Percentiles rank a stretch among this genome's conserved stretches.
phyloP scores from a whole-genome alignment of 2,797 vertebrate genomes.

The Crocodylus rhombifer region DNA sequence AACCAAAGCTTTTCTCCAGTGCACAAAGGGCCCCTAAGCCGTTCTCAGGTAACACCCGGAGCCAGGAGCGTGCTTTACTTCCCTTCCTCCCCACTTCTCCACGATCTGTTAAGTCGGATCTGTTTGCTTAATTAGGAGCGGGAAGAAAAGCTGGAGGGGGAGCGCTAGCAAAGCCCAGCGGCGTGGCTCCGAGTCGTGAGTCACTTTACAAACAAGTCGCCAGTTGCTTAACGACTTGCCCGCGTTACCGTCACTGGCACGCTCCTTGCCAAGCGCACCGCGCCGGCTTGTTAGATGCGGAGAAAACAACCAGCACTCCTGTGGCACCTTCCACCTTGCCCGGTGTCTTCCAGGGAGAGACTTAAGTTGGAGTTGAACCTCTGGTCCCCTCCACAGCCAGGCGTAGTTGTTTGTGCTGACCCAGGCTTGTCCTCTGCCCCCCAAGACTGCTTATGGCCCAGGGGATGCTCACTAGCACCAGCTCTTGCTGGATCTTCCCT shows the following conservation, averaged over 20 bases:
- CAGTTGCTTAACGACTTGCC: background rate
- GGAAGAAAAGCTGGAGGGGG: background rate
- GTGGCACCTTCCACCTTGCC: constrained; percentile 1
- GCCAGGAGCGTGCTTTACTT: background rate
- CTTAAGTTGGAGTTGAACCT: constrained; percentile 29
- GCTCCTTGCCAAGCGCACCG: background rate
- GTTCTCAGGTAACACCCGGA: background rate
- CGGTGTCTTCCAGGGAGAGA: constrained; percentile 55
- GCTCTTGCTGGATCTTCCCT: no score
- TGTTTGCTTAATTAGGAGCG: background rate
- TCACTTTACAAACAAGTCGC: constrained; percentile 19
- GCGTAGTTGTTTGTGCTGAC: no score
- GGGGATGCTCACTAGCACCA: no score
- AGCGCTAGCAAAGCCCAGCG: background rate
- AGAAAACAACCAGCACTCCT: constrained; percentile 39
- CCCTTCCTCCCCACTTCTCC: background rate
- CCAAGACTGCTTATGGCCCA: no score
- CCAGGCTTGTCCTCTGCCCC: no score
- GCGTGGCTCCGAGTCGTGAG: background rate
- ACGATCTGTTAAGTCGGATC: background rate
- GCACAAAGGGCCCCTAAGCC: background rate
- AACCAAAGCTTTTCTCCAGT: background rate
- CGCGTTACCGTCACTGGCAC: constrained; percentile 2
- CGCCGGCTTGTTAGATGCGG: background rate
- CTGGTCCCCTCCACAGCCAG: no score